phyloP scores from a whole-genome alignment of 2,113 vertebrate species.

The Murina feae region DNA sequence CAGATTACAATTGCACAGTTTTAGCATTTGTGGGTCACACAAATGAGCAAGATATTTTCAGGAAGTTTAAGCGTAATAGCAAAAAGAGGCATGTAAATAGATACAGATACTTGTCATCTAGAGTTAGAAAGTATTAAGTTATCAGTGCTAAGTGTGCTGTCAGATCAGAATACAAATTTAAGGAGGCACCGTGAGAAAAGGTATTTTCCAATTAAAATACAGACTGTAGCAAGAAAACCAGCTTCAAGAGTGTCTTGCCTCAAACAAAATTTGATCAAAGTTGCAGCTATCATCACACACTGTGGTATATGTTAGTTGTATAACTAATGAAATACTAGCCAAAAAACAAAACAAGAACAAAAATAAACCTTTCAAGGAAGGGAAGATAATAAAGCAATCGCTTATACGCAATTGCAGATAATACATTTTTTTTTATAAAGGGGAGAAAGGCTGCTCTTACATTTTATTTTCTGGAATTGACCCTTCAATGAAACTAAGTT shows the following conservation, averaged over 20 bases:
- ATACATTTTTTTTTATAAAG: neutral
- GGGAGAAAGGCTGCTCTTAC: neutral
- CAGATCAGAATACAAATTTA: neutral
- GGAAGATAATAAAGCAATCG: neutral
- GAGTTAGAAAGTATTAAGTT: neutral
- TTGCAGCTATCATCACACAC: neutral
- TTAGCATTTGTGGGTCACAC: neutral
- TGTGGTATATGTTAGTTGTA: neutral
- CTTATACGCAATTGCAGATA: neutral
- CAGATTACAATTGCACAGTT: conserved; percentile 2
- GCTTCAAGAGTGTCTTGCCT: neutral
- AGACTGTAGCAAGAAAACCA: neutral
- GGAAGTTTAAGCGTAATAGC: neutral
- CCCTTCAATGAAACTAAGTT: neutral
- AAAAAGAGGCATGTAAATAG: neutral
- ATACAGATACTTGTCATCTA: neutral
- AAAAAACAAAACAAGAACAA: neutral
- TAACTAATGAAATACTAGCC: neutral
- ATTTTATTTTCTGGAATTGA: conserved; percentile 12
- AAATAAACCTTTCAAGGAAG: neutral
- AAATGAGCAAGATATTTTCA: neutral
- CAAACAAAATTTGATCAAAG: neutral
- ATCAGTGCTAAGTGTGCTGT: neutral
- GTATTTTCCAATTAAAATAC: neutral
- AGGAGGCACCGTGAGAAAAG: neutral